phyloP scores from a whole-genome alignment of 2,113 vertebrate genomes.

The Chionis minor region DNA sequence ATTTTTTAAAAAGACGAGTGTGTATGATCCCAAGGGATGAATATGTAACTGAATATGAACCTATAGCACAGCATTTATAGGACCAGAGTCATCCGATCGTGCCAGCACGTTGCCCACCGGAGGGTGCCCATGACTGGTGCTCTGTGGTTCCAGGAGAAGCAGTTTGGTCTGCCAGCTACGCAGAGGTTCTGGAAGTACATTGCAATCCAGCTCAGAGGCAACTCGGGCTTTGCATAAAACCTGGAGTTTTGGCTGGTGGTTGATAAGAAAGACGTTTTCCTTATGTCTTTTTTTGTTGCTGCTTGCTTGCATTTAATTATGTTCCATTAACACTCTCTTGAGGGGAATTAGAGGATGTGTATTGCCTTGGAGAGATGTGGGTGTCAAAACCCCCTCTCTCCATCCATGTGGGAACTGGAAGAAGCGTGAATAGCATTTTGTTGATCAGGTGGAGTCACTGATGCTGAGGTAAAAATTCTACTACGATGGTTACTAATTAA shows the following conservation, averaged over 20 bases:
- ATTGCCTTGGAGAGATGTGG: background rate
- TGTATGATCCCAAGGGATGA: background rate
- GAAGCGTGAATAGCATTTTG: background rate
- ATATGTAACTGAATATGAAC: background rate
- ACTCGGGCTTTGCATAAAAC: background rate
- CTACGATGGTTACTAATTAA: background rate
- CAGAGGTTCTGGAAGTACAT: accelerated
- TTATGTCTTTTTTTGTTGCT: background rate
- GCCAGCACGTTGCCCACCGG: accelerated
- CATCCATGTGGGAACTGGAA: background rate
- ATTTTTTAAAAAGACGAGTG: background rate
- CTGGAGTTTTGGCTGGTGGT: background rate
- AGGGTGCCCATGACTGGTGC: background rate
- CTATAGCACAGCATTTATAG: background rate
- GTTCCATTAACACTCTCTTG: background rate
- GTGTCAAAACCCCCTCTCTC: background rate
- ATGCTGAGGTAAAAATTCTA: background rate
- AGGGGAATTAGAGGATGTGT: background rate
- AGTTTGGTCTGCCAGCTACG: accelerated
- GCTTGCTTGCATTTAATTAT: background rate
- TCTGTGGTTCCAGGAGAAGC: background rate
- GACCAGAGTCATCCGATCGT: background rate
- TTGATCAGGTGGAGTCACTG: background rate
- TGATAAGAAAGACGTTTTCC: background rate
- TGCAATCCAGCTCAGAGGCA: background rate